Evolutionary conservation across 1,140 invertebrate genomes (phyloP), one percentile per base, ranked within the genome.

Genomic region (Psix sp.): DNA sequence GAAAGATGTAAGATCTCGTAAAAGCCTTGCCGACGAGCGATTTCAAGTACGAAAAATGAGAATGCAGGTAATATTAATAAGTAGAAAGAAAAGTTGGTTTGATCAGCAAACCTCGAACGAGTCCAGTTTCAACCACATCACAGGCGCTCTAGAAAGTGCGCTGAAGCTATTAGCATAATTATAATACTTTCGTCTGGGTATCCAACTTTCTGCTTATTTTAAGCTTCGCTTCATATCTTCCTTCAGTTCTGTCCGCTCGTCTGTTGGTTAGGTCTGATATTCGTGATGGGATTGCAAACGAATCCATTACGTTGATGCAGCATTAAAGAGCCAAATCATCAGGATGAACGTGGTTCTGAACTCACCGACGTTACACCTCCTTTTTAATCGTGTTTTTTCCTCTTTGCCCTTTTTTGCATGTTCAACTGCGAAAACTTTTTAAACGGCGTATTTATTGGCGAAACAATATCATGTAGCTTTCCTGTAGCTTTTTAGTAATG

Each of bases 101-200:
- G 85, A 87, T 86, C 84, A 83, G 82, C 77, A 78, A 77, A 80
- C 71, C 78, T 70, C 67, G 70, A 77, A 77, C 76, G 76, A 70
- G 78, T 78, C 80, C 77, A 73, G 77, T 75, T 76, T 77, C 80
- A 80, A 86, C 85, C 85, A 85, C 84, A 86, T 85, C 85, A 84
- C 74, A 86, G 83, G 78, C 70, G 76, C 71, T 78, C 75, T 76
- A 76, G 77, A 72, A 68, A 74, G 63, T 59, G 75, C 77, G 71
- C 78, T 80, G 78, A 82, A 82, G 85, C 85, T 86, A 85, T 87
- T 87, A 87, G 85, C 84, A 86, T 87, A 87, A 87, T 87, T 87
- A 87, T 84, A 86, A 86, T 86, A 85, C 84, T 84, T 86, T 78
- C 76, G 74, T 81, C 81, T 78, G 78, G 77, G 76, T 76, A 76